These are phyloP conservation scores for Cephalotes varians DNA, from an alignment of 2,888 invertebrate genomes.

Conservation along the genomic window DNA sequence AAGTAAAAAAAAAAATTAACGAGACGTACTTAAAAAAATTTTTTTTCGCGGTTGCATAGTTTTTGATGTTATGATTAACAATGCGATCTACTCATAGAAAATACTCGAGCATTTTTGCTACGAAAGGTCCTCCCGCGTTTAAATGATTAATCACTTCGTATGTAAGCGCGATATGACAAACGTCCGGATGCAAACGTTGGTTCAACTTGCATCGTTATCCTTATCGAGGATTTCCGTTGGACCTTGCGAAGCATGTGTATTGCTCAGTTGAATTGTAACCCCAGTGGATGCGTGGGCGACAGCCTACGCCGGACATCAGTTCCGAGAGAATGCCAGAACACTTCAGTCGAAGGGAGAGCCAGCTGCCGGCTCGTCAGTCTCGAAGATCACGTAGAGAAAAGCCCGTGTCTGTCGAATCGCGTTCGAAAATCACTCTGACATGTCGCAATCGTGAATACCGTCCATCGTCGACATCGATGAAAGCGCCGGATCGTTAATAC, in stretches of 20 bases:
- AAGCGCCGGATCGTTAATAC: neutral
- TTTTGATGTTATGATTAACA: neutral
- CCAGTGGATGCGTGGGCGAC: neutral
- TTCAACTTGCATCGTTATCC: neutral
- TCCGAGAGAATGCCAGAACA: neutral
- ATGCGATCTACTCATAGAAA: neutral
- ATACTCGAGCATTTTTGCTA: neutral
- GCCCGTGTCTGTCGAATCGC: neutral
- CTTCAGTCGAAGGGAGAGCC: neutral
- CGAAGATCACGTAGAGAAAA: neutral
- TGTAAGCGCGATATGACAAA: constrained; percentile 9
- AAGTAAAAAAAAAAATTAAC: neutral
- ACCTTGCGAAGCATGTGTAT: neutral
- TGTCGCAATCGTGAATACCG: neutral
- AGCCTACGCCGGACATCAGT: neutral
- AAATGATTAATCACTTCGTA: constrained; percentile 9
- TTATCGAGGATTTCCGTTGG: neutral
- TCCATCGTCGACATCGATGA: neutral
- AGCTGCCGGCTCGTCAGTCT: constrained; percentile 9
- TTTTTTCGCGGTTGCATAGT: neutral
- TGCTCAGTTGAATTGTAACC: neutral
- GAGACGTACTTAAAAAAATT: neutral
- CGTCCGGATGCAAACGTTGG: neutral
- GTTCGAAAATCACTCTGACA: neutral
- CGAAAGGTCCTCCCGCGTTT: neutral